A percentile compares a stretch with the other conserved stretches of the same genome.
Conservation (phyloP, 2,888 invertebrate species). For the Lagria hirta region DNA sequence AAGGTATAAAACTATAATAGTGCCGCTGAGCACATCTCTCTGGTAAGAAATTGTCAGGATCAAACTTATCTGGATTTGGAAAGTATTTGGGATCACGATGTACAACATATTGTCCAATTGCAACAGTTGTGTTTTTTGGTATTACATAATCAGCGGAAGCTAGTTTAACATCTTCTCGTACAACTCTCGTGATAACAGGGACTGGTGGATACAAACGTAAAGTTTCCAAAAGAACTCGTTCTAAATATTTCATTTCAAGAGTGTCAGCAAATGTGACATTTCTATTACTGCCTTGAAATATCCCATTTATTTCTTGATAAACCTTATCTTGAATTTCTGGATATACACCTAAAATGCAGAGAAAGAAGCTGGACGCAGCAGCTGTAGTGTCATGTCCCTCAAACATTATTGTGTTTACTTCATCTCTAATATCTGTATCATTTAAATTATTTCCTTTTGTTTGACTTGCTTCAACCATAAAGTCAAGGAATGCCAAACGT, state of each 20-base stretch:
- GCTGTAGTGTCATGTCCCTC: slow-evolving; percentile 86
- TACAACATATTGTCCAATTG: slow-evolving; percentile 43
- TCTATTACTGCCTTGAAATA: slow-evolving; percentile 76
- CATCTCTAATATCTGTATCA: slow-evolving; percentile 81
- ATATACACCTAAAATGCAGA: slow-evolving; percentile 80
- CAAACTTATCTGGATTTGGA: slow-evolving; percentile 69
- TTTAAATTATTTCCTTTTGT: slow-evolving; percentile 63
- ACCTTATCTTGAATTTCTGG: slow-evolving; percentile 77
- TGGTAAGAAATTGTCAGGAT: slow-evolving; percentile 79
- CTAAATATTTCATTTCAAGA: slow-evolving; percentile 77
- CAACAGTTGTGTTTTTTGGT: slow-evolving; percentile 6
- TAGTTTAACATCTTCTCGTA: slow-evolving; percentile 69
- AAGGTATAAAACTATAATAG: slow-evolving; percentile 78
- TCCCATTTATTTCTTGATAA: slow-evolving; percentile 70
- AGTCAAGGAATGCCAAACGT: slow-evolving; percentile 83
- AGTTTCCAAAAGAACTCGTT: slow-evolving; percentile 76
- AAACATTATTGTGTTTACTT: slow-evolving; percentile 87
- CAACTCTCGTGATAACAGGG: slow-evolving; percentile 72
- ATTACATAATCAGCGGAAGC: slow-evolving; percentile 62
- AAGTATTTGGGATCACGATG: slow-evolving; percentile 69
- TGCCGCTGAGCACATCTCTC: slow-evolving; percentile 73
- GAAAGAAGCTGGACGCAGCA: slow-evolving; percentile 83
- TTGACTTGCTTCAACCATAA: slow-evolving; percentile 82
- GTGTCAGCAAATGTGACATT: slow-evolving; percentile 77
- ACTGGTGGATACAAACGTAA: slow-evolving; percentile 79